Percentiles rank a stretch among this genome's conserved stretches.
Evolutionary conservation across 1,140 invertebrate genomes (phyloP).

Genomic region (Zaprionus ghesquierei): DNA sequence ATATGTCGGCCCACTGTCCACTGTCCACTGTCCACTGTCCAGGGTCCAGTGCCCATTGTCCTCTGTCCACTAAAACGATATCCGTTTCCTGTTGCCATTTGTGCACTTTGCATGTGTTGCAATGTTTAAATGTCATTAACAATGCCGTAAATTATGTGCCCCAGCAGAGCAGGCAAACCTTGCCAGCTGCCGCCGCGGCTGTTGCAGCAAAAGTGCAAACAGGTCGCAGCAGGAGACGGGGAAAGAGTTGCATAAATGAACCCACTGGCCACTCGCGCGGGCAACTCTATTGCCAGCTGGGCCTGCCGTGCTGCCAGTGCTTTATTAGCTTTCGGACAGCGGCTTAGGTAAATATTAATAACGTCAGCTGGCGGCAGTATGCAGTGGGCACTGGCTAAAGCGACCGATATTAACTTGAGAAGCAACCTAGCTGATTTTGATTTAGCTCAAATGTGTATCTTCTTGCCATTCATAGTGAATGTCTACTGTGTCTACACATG

Average conservation of each 20-base stretch:
- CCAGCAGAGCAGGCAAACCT: neutral
- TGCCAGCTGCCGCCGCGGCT: constrained; percentile 8
- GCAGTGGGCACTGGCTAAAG: neutral
- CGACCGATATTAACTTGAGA: too few relatives aligned
- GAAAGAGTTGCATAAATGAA: constrained; percentile 3
- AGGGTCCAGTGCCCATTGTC: neutral
- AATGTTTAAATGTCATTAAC: constrained; percentile 79
- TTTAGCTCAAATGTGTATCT: too few relatives aligned
- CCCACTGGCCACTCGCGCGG: constrained; percentile 28
- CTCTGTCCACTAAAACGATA: too few relatives aligned
- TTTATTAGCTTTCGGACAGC: constrained; percentile 71
- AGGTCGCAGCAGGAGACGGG: neutral
- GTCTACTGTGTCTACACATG: constrained; percentile 8
- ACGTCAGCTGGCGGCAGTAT: constrained; percentile 25
- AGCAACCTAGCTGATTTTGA: too few relatives aligned
- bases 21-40: constrained; percentile 5
- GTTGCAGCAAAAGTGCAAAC: constrained; percentile 45
- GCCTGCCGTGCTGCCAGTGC: constrained; percentile 8
- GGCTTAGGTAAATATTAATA: constrained; percentile 80
- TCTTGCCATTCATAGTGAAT: neutral
- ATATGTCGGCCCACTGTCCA: constrained; percentile 36
- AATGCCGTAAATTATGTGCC: constrained; percentile 67
- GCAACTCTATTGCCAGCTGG: constrained; percentile 24
- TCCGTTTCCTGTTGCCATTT: constrained; percentile 51
- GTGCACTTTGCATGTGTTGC: constrained; percentile 63